Base-by-base conservation (phyloP, 2,797 vertebrate species). In the Sebastes taczanowskii region DNA sequence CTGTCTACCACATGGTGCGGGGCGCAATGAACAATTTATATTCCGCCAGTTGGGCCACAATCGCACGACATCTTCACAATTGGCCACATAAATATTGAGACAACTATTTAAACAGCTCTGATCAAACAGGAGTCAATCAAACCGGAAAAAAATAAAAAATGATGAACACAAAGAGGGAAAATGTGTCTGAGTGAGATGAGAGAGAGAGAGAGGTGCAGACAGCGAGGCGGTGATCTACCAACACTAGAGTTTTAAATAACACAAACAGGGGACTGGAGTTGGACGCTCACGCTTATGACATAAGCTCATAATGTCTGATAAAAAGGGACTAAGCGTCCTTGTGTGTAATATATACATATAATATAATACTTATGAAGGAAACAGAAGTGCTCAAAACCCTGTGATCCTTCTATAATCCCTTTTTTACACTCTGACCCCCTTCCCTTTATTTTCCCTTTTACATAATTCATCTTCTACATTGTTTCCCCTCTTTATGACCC, bases 91-190 rank as follows among this genome's bases (percentile, higher is more conserved):
- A 89, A 92, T 89, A 91, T 87, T 88, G 76, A 81, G 78, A 84
- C 68, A 86, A 82, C 71, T 88, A 86, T 88, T 90, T 89, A 87
- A 88, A 91, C 77, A 87, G 68, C 64, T 78, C 79, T 85, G 87
- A 87, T 86, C 82, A 90, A 91, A 88, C 82, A 85, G 6, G 13
- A 81, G 71, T 85, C 77, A 82, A 77, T 84, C 77, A 87, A 80
- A 89, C 72, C 56, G 74, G 46, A 0, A 1, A 18, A 85, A 85
- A 23, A 23, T 1, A 83, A 79, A 29, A 76, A 42, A 16, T 16
- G 38, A 74, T 66, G 59, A 66, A 78, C 52, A 71, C 55, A 81
- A 29, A 61, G 35, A 60, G 58, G 35, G 42, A 63, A 74, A 64
- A 25, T 61, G 23, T 81, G 70, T 56, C 42, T 5, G 46, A 49